Base-by-base conservation (phyloP, 2,888 invertebrate genomes). In the Catocala sponsa region DNA sequence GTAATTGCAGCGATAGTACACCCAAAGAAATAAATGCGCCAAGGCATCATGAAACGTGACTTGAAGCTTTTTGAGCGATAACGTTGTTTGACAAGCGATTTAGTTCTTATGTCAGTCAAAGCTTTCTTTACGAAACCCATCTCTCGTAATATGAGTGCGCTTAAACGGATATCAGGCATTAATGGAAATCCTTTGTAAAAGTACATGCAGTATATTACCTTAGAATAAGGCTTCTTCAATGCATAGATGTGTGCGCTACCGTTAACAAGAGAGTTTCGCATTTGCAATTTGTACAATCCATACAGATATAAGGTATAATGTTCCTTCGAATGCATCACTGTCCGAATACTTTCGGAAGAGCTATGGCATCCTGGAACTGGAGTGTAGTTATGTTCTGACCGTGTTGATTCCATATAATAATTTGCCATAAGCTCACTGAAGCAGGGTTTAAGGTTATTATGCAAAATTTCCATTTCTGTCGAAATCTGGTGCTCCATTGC, bases 401-500 rank as follows among this genome's bases (percentile, higher is more conserved):
- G 44, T 12, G 6, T 15, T 15, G 46, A 46, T 15, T 42, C 52
- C 13, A 52, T 13, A 38, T 52, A 42, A 46, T 46, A 46, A 15
- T 46, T 46, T 46, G 13, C 46, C 46, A 46, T 46, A 12, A 50
- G 68, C 0, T 33, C 2, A 66, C 80, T 73, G 2, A 85, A 11
- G 44, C 88, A 89, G 0, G 84, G 78, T 33, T 78, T 63, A 11
- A 63, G 59, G 2, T 83, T 63, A 42, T 74, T 80, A 0, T 68
- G 53, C 0, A 7, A 1, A 4, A 91, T 59, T 38, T 89, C 89
- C 4, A 80, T 65, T 13, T 76, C 76, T 0, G 63, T 74, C 0
- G 80, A 73, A 44, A 90, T 76, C 70, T 91, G 91, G 57, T 87
- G 83, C 11, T 80, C 76, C 6, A 64, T 59, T 1, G 63, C 61